phyloP scores from a whole-genome alignment of 2,888 invertebrate genomes.

The Tachystola acroxantha region DNA sequence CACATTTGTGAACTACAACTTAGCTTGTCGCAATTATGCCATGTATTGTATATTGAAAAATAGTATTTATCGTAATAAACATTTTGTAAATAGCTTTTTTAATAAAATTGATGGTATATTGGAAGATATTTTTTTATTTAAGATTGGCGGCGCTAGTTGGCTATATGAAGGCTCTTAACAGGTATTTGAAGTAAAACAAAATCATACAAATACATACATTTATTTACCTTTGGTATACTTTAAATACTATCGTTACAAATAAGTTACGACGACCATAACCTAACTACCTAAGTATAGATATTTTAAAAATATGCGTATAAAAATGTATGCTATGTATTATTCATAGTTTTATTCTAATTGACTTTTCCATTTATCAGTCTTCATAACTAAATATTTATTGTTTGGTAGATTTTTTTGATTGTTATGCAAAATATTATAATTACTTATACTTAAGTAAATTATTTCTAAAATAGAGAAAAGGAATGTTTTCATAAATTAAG shows the following conservation, averaged over 20 bases:
- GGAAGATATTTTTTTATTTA: too few relatives aligned
- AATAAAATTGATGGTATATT: too few relatives aligned
- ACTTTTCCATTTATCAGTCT: constrained; percentile 12
- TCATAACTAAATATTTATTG: constrained; percentile 2
- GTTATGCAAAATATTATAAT: neutral
- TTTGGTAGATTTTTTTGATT: neutral
- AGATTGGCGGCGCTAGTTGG: too few relatives aligned
- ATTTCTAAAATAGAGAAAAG: too few relatives aligned
- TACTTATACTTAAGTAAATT: too few relatives aligned
- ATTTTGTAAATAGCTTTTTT: too few relatives aligned
- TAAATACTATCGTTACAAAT: constrained; percentile 7
- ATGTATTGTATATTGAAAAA: too few relatives aligned
- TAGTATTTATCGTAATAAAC: too few relatives aligned
- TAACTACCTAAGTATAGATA: neutral
- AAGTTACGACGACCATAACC: constrained; percentile 1
- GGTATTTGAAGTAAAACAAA: neutral
- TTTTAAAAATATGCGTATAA: neutral
- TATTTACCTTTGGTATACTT: constrained; percentile 11
- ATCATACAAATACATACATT: constrained; percentile 7
- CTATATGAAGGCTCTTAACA: too few relatives aligned
- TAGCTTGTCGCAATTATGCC: too few relatives aligned
- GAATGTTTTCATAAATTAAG: too few relatives aligned
- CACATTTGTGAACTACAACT: too few relatives aligned
- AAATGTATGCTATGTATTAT: neutral
- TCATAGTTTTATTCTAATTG: constrained; percentile 7